phyloP scores from a whole-genome alignment of 2,888 invertebrate genomes.

The Folsomia candida region DNA sequence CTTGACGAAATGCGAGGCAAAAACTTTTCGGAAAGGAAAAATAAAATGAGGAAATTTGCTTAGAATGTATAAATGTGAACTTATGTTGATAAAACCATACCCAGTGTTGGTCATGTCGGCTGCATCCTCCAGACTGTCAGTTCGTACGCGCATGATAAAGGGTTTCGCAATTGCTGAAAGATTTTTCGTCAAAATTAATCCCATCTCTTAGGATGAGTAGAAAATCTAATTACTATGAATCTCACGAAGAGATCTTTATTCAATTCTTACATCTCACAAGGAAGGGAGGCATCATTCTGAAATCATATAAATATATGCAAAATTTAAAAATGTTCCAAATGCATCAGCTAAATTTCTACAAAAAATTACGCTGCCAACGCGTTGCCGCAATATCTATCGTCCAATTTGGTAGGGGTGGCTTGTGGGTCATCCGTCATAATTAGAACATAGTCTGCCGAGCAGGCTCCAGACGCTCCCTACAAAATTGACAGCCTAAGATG shows the following conservation, averaged over 20 bases:
- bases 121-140: constrained; percentile 25
- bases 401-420: constrained; percentile 11
- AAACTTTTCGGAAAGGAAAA: constrained; percentile 28
- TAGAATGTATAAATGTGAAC: background rate
- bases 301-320: too few species aligned
- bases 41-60: background rate
- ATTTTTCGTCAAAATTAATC: constrained; percentile 20
- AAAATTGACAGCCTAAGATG: background rate
- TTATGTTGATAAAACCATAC: too few species aligned
- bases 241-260: background rate
- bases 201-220: background rate
- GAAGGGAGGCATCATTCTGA: constrained; percentile 13
- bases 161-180: constrained; percentile 42
- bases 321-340: background rate
- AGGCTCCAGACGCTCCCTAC: background rate
- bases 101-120: constrained; percentile 40
- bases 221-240: background rate
- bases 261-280: constrained; percentile 30
- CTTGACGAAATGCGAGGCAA: constrained; percentile 43
- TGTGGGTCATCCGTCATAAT: constrained; percentile 44
- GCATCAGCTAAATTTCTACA: background rate
- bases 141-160: constrained; percentile 46
- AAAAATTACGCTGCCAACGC: constrained; percentile 1
- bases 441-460: constrained; percentile 41
- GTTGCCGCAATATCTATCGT: constrained; percentile 45